Percentiles rank a stretch among this genome's conserved stretches.
Evolutionary conservation across 2,113 vertebrate species (phyloP).

Genomic region (Macaca nemestrina): DNA sequence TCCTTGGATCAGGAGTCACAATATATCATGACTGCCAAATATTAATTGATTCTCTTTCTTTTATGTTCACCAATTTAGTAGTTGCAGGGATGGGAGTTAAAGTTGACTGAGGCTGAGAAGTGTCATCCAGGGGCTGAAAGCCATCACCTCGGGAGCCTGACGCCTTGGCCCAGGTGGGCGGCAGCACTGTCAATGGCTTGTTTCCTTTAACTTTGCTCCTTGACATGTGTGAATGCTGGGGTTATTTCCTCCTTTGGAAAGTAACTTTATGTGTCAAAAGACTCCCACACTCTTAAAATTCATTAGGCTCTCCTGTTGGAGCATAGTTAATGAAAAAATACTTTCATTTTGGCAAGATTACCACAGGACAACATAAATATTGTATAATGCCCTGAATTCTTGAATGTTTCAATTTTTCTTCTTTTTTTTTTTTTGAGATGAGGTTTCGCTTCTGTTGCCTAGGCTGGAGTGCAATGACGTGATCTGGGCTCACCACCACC

Average conservation of each 20-base stretch:
- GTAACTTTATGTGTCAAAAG: neutral
- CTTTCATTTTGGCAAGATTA: neutral
- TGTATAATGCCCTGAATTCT: neutral
- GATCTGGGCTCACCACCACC: too few relatives aligned
- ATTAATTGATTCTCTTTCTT: neutral
- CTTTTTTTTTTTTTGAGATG: too few relatives aligned
- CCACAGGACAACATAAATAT: neutral
- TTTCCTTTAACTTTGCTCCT: neutral
- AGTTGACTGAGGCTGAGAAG: neutral
- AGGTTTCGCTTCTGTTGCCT: too few relatives aligned
- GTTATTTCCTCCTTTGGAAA: neutral
- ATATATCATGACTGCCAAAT: slow-evolving; percentile 2
- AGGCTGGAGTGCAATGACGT: too few relatives aligned
- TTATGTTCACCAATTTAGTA: neutral
- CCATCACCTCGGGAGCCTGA: neutral
- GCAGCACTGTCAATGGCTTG: neutral
- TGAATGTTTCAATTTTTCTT: neutral
- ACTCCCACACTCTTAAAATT: slow-evolving; percentile 12
- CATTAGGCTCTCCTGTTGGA: slow-evolving; percentile 1
- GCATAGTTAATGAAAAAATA: slow-evolving; percentile 41
- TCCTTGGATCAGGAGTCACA: neutral
- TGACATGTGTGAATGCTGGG: neutral
- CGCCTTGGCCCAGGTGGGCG: accelerated
- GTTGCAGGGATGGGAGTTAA: neutral
- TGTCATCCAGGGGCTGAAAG: neutral